Conservation (phyloP, 1,140 invertebrate species). For the Rhagoletis zephyria region DNA sequence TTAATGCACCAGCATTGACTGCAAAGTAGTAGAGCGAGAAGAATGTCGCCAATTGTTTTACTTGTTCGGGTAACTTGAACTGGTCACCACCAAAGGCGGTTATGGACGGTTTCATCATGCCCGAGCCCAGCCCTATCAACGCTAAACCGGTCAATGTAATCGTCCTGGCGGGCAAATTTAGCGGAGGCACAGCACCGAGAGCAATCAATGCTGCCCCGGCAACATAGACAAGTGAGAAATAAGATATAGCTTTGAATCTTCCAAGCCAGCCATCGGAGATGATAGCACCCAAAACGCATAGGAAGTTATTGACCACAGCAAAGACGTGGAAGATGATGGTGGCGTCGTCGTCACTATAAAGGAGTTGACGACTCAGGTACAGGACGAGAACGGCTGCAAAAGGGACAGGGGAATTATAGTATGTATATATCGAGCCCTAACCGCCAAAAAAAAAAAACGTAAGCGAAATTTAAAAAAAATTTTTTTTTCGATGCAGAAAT, state of each 20-base stretch:
- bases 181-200: conserved; percentile 78
- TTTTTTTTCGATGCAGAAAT: too few species aligned
- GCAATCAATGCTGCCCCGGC: conserved; percentile 88
- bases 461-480: too few species aligned
- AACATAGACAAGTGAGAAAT: conserved; percentile 90
- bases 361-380: conserved; percentile 81
- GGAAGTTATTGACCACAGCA: conserved; percentile 87
- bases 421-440: background rate
- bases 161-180: conserved; percentile 76
- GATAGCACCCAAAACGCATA: conserved; percentile 86
- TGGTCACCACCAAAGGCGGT: conserved; percentile 98
- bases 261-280: conserved; percentile 88
- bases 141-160: conserved; percentile 85
- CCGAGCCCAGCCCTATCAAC: conserved; percentile 91
- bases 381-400: conserved; percentile 84
- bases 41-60: conserved; percentile 84
- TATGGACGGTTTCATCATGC: conserved; percentile 98
- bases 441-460: too few species aligned
- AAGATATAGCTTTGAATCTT: conserved; percentile 89
- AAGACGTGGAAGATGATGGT: conserved; percentile 87
- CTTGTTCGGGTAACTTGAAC: conserved; percentile 86
- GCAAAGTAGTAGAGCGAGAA: conserved; percentile 96
- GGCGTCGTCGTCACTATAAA: conserved; percentile 78
- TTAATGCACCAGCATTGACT: conserved; percentile 92
- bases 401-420: conserved; percentile 76